phyloP scores from a whole-genome alignment of 2,113 vertebrate species.

The Seriola quinqueradiata region DNA sequence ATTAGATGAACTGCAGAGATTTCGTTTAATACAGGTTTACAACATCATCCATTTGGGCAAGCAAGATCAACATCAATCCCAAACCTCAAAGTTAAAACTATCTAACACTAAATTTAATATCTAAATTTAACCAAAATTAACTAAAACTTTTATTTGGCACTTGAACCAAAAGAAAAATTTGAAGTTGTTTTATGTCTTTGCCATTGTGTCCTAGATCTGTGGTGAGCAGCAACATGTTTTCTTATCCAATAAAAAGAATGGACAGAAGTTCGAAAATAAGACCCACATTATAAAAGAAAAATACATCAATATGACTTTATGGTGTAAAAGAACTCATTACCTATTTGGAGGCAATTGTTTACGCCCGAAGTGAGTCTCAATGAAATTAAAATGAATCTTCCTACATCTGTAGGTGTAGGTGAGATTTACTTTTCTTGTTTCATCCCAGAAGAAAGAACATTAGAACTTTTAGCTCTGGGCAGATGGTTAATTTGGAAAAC shows the following conservation, averaged over 20 bases:
- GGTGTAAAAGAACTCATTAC: not conserved
- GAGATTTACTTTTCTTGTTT: not conserved
- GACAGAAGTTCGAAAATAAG: not conserved
- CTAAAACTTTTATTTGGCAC: conserved; percentile 17
- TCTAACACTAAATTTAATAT: not conserved
- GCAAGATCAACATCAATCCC: not conserved
- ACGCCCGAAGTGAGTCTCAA: too few relatives aligned
- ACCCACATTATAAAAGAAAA: not conserved
- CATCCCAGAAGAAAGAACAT: not conserved
- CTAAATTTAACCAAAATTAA: not conserved
- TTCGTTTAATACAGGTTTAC: not conserved
- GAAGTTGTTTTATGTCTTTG: not conserved
- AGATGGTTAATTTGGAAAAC: not conserved
- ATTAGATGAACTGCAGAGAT: not conserved
- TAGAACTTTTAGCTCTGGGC: not conserved
- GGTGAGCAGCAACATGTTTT: conserved; percentile 3
- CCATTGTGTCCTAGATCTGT: not conserved
- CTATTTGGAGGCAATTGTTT: not conserved
- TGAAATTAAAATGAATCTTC: not conserved
- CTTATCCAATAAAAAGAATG: not conserved
- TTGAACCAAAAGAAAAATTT: conserved; percentile 12
- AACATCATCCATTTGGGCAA: not conserved
- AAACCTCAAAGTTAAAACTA: not conserved
- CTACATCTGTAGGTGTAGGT: not conserved
- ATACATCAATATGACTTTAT: not conserved